phyloP scores from a whole-genome alignment of 2,888 invertebrate species.

The Chloromyia formosa region DNA sequence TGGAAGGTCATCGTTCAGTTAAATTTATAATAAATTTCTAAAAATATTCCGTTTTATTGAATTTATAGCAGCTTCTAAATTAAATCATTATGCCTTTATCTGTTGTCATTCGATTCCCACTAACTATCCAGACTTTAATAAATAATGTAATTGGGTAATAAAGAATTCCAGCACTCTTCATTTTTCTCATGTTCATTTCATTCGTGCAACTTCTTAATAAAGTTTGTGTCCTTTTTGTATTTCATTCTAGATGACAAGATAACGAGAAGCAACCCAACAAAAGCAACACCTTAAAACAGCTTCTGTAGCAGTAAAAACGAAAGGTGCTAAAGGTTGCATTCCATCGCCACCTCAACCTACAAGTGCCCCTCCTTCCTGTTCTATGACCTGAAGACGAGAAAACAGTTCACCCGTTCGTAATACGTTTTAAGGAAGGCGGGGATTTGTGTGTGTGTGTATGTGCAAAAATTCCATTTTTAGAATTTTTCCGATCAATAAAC shows the following conservation, averaged over 20 bases:
- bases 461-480: constrained; percentile 31
- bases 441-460: background rate
- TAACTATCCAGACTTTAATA: too few relatives aligned
- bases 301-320: background rate
- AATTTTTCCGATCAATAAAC: constrained; percentile 22
- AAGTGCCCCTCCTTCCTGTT: background rate
- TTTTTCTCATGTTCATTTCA: background rate
- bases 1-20: too few relatives aligned
- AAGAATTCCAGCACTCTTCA: background rate
- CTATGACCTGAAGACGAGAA: background rate
- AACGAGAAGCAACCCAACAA: constrained; percentile 10
- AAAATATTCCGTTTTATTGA: too few relatives aligned
- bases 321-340: constrained; percentile 23
- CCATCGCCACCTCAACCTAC: background rate
- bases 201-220: constrained; percentile 8
- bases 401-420: background rate
- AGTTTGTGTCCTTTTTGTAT: background rate
- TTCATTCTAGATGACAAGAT: constrained; percentile 42
- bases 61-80: too few relatives aligned
- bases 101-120: too few relatives aligned
- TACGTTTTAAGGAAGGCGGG: constrained; percentile 12
- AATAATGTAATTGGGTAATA: too few relatives aligned
- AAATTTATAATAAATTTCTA: too few relatives aligned
- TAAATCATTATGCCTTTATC: too few relatives aligned
- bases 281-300: background rate